Evolutionary conservation across 2,888 invertebrate genomes (phyloP), one percentile per base, ranked within the genome.

Genomic region (Cryptocephalus primarius): DNA sequence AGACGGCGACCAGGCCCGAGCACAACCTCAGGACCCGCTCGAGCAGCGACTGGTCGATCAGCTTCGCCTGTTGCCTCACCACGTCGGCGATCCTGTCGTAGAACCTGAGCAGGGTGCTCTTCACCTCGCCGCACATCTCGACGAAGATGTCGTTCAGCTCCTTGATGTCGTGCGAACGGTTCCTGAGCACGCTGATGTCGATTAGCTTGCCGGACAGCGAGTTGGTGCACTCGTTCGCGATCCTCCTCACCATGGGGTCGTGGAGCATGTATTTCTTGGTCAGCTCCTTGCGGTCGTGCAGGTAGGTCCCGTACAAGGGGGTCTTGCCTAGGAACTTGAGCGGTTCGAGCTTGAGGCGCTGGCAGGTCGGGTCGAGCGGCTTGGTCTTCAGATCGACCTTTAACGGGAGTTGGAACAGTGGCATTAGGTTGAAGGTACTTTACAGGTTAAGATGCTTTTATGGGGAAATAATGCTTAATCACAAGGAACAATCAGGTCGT

Each of bases 271-370:
- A 76, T 39, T 74, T 76, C 33, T 71, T 72, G 56, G 74, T 67
- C 0, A 86, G 60, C 55, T 72, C 73, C 39, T 75, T 74, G 38
- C 79, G 74, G 59, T 72, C 78, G 51, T 67, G 72, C 9, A 82
- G 47, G 71, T 77, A 85, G 51, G 70, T 73, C 0, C 69, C 60
- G 57, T 80, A 81, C 54, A 76, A 72, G n/a, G 71, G 61, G 0
- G 85, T 83, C 51, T 75, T 70, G 0, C 85, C 86, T 0, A 75
- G 72, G 54, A 73, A 76, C 61, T 79, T 80, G 59, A 81, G 80
- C 48, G 75, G 67, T 22, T 71, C 67, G 60, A 79, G 74, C 48
- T 60, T 62, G 50, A 72, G 71, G 48, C 73, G 70, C 12, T 68
- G 70, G 3, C 75, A 68, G 8, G 75, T 74, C 36, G 78, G 74